Conservation (phyloP, 2,888 invertebrate genomes). For the Hydraecia micacea region DNA sequence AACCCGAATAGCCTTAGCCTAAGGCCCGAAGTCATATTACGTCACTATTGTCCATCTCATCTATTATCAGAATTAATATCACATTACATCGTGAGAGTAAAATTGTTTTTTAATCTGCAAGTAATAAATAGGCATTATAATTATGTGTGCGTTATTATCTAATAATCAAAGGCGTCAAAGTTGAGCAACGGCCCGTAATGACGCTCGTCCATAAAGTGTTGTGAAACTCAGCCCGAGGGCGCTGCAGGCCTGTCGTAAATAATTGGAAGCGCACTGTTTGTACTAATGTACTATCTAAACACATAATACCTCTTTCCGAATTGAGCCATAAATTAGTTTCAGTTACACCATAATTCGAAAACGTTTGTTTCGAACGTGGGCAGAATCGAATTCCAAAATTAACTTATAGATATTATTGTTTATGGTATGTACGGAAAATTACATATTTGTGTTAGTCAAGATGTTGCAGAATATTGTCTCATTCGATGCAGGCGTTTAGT, state of each 20-base stretch:
- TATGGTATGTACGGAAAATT: conserved; percentile 44
- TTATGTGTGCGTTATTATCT: conserved; percentile 67
- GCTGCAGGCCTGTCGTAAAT: conserved; percentile 79
- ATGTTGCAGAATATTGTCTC: conserved; percentile 71
- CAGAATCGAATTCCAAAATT: conserved; percentile 69
- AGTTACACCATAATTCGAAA: conserved; percentile 66
- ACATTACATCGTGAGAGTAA: conserved; percentile 59
- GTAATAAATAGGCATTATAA: conserved; percentile 66
- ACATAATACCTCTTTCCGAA: conserved; percentile 82
- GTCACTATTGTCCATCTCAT: conserved; percentile 30
- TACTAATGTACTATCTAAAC: conserved; percentile 83
- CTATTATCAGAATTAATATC: conserved; percentile 56
- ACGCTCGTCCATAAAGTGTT: conserved; percentile 77
- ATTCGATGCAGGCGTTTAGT: conserved; percentile 71
- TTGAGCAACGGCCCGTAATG: conserved; percentile 77
- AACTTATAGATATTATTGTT: conserved; percentile 52
- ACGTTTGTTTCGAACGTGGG: conserved; percentile 71
- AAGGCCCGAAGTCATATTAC: conserved; percentile 22
- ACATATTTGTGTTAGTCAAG: conserved; percentile 67
- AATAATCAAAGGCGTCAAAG: conserved; percentile 77
- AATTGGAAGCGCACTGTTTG: conserved; percentile 85
- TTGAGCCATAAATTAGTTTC: conserved; percentile 83
- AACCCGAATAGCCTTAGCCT: neutral
- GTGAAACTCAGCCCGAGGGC: conserved; percentile 78
- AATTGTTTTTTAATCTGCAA: conserved; percentile 66